These are phyloP conservation scores for Tetheella fluctuosa DNA, from an alignment of 2,888 invertebrate species.

Conservation along the genomic window DNA sequence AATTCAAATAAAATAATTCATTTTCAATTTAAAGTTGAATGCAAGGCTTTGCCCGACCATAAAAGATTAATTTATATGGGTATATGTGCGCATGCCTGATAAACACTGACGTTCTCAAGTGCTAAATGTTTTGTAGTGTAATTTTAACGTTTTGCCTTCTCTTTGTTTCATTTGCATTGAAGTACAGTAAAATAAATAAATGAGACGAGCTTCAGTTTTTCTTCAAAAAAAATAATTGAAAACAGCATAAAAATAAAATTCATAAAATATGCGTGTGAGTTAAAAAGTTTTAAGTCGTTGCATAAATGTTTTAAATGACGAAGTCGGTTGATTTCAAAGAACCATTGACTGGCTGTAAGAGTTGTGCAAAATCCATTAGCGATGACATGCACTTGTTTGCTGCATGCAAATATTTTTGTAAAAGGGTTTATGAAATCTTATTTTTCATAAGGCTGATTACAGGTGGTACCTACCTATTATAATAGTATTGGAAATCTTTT, in stretches of 20 bases:
- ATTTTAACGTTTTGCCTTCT: background rate
- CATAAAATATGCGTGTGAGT: background rate
- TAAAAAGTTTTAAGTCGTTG: background rate
- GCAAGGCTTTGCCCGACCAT: slow-evolving; percentile 20
- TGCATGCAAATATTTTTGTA: background rate
- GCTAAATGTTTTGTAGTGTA: background rate
- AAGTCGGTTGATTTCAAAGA: background rate
- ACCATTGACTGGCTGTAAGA: background rate
- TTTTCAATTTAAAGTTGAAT: slow-evolving; percentile 31
- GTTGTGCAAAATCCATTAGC: background rate
- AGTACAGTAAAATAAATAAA: background rate
- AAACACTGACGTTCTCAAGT: background rate
- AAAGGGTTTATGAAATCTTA: background rate
- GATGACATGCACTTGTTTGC: background rate
- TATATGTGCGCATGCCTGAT: background rate
- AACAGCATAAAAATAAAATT: no score
- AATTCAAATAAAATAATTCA: slow-evolving; percentile 25
- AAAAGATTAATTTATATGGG: slow-evolving; percentile 21
- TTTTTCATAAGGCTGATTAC: background rate
- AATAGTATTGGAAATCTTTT: background rate
- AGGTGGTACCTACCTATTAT: background rate
- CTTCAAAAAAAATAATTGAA: background rate
- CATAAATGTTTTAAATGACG: no score
- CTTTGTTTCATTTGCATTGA: background rate
- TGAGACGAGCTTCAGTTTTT: background rate